A percentile compares a stretch with the other conserved stretches of the same genome.
phyloP scores from a whole-genome alignment of 2,888 invertebrate species.

The Stegophylla sp. region DNA sequence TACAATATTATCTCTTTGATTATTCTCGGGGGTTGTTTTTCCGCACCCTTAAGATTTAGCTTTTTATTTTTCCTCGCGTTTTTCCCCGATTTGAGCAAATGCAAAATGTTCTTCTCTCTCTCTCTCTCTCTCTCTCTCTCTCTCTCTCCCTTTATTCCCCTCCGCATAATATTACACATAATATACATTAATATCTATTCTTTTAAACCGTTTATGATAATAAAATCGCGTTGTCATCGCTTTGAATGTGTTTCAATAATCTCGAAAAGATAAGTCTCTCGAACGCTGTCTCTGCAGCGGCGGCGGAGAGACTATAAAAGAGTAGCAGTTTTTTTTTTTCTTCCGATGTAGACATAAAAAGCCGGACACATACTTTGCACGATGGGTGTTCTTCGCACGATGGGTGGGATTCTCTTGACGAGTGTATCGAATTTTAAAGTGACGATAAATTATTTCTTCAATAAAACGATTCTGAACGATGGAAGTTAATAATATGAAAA shows the following conservation, averaged over 20 bases:
- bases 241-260: constrained; percentile 31
- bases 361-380: too few species aligned
- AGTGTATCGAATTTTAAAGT: too few species aligned
- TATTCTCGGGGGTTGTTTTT: background rate
- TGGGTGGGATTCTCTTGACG: too few species aligned
- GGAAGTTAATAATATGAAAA: too few species aligned
- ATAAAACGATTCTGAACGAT: too few species aligned
- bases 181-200: background rate
- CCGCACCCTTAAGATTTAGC: background rate
- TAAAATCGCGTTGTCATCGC: constrained; percentile 27
- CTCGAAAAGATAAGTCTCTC: constrained; percentile 17
- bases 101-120: background rate
- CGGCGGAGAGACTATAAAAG: background rate
- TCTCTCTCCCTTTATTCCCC: background rate
- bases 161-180: background rate
- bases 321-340: background rate
- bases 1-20: background rate
- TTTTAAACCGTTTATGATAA: background rate
- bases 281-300: background rate
- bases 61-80: background rate
- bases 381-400: too few species aligned
- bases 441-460: too few species aligned
- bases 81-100: background rate
- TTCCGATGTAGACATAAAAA: background rate
- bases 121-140: background rate